phyloP scores from a whole-genome alignment of 92 coral and sea anemone genomes.

The Umimayanthus kanabou region DNA sequence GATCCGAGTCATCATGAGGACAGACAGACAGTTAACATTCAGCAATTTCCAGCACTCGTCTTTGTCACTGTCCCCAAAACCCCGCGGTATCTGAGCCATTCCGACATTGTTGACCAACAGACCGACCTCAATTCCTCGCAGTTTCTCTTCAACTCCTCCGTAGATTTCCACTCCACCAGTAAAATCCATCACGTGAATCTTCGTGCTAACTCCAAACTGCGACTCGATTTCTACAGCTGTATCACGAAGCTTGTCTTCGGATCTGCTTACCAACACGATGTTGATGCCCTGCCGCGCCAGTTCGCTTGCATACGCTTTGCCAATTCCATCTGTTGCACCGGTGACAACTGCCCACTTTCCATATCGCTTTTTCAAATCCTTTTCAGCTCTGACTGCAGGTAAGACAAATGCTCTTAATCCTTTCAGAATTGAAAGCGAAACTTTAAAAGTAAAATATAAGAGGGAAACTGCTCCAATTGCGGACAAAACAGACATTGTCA shows the following conservation, averaged over 20 bases:
- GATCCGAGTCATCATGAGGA: conserved; percentile 75
- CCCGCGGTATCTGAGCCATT: conserved; percentile 61
- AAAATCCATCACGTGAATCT: conserved; percentile 82
- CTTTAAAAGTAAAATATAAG: neutral
- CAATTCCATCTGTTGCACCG: conserved; percentile 20
- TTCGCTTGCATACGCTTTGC: conserved; percentile 17
- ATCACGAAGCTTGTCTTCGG: conserved; percentile 69
- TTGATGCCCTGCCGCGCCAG: conserved; percentile 16
- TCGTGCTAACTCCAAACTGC: conserved; percentile 65
- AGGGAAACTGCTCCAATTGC: conserved; percentile 4
- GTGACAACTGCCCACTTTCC: conserved; percentile 25
- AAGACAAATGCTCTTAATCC: neutral
- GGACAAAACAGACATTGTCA: neutral
- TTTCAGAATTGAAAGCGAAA: neutral
- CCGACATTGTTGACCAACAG: conserved; percentile 85
- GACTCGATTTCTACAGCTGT: conserved; percentile 74
- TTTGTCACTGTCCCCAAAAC: conserved; percentile 63
- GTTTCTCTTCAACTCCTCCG: conserved; percentile 65
- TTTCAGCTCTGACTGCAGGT: neutral
- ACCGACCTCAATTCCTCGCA: conserved; percentile 81
- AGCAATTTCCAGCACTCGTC: conserved; percentile 74
- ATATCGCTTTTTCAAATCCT: neutral
- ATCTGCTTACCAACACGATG: conserved; percentile 26
- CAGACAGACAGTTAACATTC: conserved; percentile 76
- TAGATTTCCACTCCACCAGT: conserved; percentile 80